These are phyloP conservation scores for Melanerpes aurifrons DNA, from an alignment of 2,113 vertebrate species.

Conservation along the genomic window DNA sequence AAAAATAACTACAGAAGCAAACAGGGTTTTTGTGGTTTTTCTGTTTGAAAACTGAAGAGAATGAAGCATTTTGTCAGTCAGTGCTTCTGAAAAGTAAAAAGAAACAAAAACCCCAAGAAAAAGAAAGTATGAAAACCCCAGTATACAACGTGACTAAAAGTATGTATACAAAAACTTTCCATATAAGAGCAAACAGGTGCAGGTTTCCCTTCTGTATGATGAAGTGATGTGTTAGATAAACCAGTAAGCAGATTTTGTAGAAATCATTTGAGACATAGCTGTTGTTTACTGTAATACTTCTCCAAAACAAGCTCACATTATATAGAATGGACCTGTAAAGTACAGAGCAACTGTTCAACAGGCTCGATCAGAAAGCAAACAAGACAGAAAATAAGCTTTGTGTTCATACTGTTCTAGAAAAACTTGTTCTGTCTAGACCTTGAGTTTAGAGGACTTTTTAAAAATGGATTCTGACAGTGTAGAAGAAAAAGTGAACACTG, in stretches of 20 bases:
- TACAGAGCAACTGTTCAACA: background rate
- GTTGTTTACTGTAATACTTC: background rate
- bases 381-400: background rate
- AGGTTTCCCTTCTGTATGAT: background rate
- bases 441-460: background rate
- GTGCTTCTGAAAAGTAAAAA: background rate
- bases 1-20: background rate
- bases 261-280: background rate
- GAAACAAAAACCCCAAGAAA: background rate
- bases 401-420: background rate
- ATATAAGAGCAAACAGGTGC: accelerated
- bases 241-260: background rate
- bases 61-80: background rate
- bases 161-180: background rate
- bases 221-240: background rate
- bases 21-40: background rate
- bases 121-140: background rate
- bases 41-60: background rate
- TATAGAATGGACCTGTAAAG: background rate
- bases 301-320: background rate
- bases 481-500: background rate
- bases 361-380: background rate
- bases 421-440: background rate
- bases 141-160: background rate
- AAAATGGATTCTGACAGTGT: background rate